A percentile compares a stretch with the other conserved stretches of the same genome.
Evolutionary conservation across 2,797 vertebrate genomes (phyloP).

Genomic region (Melanotaenia boesemani): DNA sequence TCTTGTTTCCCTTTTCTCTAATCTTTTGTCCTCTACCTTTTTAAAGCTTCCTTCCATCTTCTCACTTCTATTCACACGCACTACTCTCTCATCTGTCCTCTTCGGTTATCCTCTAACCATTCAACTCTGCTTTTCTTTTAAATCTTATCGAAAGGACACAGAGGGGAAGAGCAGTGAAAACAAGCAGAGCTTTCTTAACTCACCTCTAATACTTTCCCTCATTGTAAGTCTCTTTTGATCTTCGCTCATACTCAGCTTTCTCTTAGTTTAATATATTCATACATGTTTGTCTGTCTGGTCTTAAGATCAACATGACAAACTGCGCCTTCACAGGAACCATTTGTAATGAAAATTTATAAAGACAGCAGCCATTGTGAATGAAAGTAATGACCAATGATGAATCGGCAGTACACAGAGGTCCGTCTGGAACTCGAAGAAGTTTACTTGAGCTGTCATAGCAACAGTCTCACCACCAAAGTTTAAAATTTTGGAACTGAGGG

Average conservation of each 20-base stretch:
- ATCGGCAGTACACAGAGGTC: neutral
- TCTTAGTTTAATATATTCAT: neutral
- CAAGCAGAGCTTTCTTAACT: conserved; percentile 32
- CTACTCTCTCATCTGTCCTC: conserved; percentile 30
- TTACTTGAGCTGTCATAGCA: too few species aligned
- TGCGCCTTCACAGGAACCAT: neutral
- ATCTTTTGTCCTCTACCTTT: conserved; percentile 29
- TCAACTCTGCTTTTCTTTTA: conserved; percentile 38
- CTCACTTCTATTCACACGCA: conserved; percentile 17
- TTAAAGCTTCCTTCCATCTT: conserved; percentile 16
- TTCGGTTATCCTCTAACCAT: conserved; percentile 28
- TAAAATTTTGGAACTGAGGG: too few species aligned
- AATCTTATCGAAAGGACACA: conserved; percentile 46
- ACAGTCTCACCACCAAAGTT: too few species aligned
- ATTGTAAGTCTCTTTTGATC: conserved; percentile 4
- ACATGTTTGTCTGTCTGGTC: conserved; percentile 4
- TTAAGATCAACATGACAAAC: neutral
- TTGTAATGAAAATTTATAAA: neutral
- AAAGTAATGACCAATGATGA: neutral
- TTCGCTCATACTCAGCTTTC: neutral
- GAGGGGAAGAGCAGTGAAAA: conserved; percentile 9
- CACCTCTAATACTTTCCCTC: conserved; percentile 4
- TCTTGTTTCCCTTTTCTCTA: conserved; percentile 37
- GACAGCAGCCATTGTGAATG: neutral
- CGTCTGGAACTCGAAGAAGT: too few species aligned